Evolutionary conservation across 2,888 invertebrate species (phyloP).

Genomic region (Macaria liturata): DNA sequence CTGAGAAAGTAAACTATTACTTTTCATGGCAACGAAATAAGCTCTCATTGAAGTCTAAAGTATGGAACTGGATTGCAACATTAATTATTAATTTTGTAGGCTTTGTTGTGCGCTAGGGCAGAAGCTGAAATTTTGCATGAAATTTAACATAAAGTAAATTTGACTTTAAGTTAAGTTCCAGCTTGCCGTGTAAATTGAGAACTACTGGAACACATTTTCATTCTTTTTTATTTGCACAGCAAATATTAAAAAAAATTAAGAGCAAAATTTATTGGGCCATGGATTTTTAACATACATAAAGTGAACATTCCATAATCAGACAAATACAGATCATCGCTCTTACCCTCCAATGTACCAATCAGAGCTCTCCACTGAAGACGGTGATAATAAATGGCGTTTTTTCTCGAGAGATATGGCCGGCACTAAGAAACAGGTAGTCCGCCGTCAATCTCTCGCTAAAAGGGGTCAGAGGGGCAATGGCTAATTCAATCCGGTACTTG

Average conservation of each 20-base stretch:
- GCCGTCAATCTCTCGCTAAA: slow-evolving; percentile 22
- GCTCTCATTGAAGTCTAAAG: not conserved
- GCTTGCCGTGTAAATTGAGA: too few species aligned
- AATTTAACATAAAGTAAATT: too few species aligned
- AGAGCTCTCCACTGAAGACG: slow-evolving; percentile 19
- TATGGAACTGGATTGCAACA: not conserved
- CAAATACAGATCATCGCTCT: too few species aligned
- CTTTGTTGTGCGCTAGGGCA: too few species aligned
- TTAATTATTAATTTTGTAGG: not conserved
- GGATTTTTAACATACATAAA: too few species aligned
- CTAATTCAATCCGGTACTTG: slow-evolving; percentile 29
- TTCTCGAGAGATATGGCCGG: slow-evolving; percentile 30
- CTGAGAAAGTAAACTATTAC: not conserved
- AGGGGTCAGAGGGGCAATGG: slow-evolving; percentile 25
- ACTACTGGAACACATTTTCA: too few species aligned
- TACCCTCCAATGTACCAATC: slow-evolving; percentile 5
- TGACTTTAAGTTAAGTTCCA: too few species aligned
- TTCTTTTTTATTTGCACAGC: too few species aligned
- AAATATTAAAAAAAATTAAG: too few species aligned
- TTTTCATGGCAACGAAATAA: slow-evolving; percentile 1
- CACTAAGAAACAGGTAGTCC: slow-evolving; percentile 35
- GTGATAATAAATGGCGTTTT: slow-evolving; percentile 33
- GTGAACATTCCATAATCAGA: too few species aligned
- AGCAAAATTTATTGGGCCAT: too few species aligned
- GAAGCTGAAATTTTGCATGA: too few species aligned